Base-by-base conservation (phyloP, 2,113 vertebrate genomes). In the Neotragus moschatus region DNA sequence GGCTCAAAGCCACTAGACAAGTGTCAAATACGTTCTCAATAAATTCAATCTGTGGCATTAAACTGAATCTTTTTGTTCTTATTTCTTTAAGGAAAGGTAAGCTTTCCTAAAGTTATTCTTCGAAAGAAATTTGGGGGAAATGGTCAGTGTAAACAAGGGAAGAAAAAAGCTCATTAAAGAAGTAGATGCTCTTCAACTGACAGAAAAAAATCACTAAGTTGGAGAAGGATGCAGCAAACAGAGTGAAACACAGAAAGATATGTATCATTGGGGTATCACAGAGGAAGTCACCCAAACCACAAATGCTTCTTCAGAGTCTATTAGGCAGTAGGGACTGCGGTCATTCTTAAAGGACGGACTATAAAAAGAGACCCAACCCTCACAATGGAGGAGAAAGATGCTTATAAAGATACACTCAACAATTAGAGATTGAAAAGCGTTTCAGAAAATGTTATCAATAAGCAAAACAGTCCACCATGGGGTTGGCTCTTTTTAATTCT, bases 21-120 rank as follows among this genome's bases (percentile, higher is more conserved):
- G 49, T 75, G 17, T 81, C 87, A 91, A 90, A 88, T 70, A 87
- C 5, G 19, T 90, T 94, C 85, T 97, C 88, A 95, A 53, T 92
- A 90, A 90, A 95, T 63, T n/a, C 45, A 70, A 84, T 84, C 47
- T 90, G 63, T n/a, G 26, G 23, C 63, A 92, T n/a, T 94, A 89
- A 61, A 33, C 16, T 82, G 63, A 92, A 56, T 36, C 17, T 90
- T 86, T 53, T 55, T 43, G n/a, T 58, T 84, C 45, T 81, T 56
- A 28, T 94, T 79, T 75, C 55, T 85, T 58, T 39, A 92, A 80
- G 77, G 43, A 80, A 91, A 63, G 43, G 14, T 19, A 88, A 70
- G 28, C 56, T 93, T 89, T 77, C 77, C n/a, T 73, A 51, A 81
- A 66, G 63, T 75, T 55, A 94, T n/a, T 84, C 36, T 92, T 90